These are phyloP conservation scores for Dinomys branickii DNA, from an alignment of 2,113 vertebrate species.

Conservation along the genomic window DNA sequence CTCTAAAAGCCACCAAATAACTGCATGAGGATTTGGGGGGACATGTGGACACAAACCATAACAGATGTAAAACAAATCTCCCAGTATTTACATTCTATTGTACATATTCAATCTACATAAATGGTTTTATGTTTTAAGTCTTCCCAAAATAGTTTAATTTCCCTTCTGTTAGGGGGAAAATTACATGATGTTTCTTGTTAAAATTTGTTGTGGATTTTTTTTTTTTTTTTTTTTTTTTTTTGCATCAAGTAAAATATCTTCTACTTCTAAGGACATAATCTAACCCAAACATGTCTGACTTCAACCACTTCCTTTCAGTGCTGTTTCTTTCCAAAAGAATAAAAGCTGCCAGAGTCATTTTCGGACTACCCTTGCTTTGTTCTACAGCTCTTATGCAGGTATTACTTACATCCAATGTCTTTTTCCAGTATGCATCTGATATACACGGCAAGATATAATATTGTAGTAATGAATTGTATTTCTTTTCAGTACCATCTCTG, in stretches of 20 bases:
- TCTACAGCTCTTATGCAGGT: neutral
- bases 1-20: too few species aligned
- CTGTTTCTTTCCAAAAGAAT: neutral
- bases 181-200: neutral
- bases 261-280: neutral
- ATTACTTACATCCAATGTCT: neutral
- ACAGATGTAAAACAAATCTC: neutral
- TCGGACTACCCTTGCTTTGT: neutral
- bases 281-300: neutral
- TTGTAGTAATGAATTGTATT: neutral
- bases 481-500: neutral
- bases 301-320: neutral
- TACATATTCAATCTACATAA: neutral
- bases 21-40: too few species aligned
- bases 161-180: neutral
- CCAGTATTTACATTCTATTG: neutral
- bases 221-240: too few species aligned
- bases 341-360: neutral
- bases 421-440: neutral
- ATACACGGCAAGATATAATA: neutral
- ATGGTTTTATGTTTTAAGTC: neutral
- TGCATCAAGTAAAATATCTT: neutral
- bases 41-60: too few species aligned
- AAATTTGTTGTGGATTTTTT: neutral
- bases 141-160: slow-evolving; percentile 25